A percentile compares a stretch with the other conserved stretches of the same genome.
phyloP scores from a whole-genome alignment of 2,888 invertebrate genomes.

The Synanthedon tipuliformis region DNA sequence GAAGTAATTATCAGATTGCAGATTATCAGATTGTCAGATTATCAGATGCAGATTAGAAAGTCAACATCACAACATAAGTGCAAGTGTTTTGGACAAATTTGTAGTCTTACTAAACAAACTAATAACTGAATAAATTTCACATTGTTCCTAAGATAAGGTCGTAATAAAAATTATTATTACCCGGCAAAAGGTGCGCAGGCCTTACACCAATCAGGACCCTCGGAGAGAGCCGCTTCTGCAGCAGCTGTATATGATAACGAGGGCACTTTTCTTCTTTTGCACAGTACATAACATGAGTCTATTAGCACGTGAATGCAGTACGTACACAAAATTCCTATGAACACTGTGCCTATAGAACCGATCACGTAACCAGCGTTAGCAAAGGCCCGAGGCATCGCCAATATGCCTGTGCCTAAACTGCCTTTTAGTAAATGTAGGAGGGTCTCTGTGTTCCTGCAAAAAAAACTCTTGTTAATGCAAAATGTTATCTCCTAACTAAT shows the following conservation, averaged over 20 bases:
- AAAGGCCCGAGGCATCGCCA: conserved; percentile 92
- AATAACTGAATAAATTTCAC: too few species aligned
- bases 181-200: conserved; percentile 74
- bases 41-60: too few species aligned
- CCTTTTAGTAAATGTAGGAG: conserved; percentile 89
- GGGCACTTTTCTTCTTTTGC: conserved; percentile 70
- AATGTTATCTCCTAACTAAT: background rate
- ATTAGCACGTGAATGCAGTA: conserved; percentile 94
- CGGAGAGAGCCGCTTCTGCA: conserved; percentile 80
- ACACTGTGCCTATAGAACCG: conserved; percentile 81
- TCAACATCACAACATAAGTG: too few species aligned
- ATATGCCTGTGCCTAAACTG: conserved; percentile 90
- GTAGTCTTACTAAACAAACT: too few species aligned
- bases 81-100: too few species aligned
- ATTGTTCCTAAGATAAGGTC: too few species aligned
- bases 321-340: conserved; percentile 90
- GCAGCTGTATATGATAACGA: conserved; percentile 85
- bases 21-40: too few species aligned
- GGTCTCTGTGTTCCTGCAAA: conserved; percentile 79
- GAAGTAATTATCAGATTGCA: too few species aligned
- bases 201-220: conserved; percentile 78
- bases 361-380: conserved; percentile 84
- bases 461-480: background rate
- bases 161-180: conserved; percentile 32
- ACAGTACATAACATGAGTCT: conserved; percentile 73